Evolutionary conservation across 2,113 vertebrate species (phyloP), one percentile per base, ranked within the genome.

Genomic region (Paramisgurnus dabryanus): DNA sequence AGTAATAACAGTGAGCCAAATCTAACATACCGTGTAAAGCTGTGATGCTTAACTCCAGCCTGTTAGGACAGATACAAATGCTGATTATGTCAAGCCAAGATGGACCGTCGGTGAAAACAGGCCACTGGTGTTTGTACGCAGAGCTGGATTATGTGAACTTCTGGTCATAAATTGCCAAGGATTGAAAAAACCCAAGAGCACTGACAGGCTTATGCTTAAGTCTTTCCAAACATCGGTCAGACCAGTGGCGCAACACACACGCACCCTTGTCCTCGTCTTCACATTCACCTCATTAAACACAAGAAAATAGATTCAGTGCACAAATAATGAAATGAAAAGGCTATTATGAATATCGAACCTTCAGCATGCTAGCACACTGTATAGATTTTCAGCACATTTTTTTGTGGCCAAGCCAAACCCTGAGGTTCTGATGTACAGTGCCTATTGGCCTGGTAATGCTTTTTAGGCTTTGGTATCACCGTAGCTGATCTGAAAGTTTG

Each of bases 201-300:
- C 72, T 49, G n/a, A 75, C 45, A 34, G 41, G 58, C 43, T 75
- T 75, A 75, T 64, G 72, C 72, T 75, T 49, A 63, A 64, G 13
- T 49, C 58, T 75, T 63, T 74, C 63, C 72, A 15, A 75, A 43
- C 58, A 75, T 64, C 72, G 1, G 22, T 63, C 58, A 61, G 40
- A 64, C 41, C 72, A 47, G 27, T 64, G 57, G n/a, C 41, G 1
- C 27, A 9, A 9, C 22, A 50, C 40, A 12, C 53, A 50, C 40
- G 7, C 53, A 58, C n/a, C 0, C 10, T 61, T 11, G 17, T 45
- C 58, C n/a, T 71, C 68, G 27, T 39, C 55, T 18, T 63, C 77
- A 49, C 53, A 15, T n/a, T 34, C 7, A 57, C 67, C 22, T 70
- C 55, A 22, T 79, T 79, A 70, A 70, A 79, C 67, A 63, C n/a